phyloP scores from a whole-genome alignment of 2,113 vertebrate species.

The Callipepla squamata region DNA sequence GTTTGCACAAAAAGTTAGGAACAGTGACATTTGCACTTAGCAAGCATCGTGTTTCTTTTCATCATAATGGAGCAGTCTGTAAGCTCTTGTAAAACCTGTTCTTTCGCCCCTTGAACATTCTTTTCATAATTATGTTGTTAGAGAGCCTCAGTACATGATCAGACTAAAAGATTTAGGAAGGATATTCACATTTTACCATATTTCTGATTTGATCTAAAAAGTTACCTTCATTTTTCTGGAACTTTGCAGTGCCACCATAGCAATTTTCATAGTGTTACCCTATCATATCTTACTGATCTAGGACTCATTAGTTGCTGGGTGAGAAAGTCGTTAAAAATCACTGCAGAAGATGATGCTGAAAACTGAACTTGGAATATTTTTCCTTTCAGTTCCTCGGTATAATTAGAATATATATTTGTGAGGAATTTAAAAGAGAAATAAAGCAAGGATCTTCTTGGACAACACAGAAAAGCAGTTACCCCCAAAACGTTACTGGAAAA shows the following conservation, averaged over 20 bases:
- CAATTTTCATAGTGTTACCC: fast-evolving
- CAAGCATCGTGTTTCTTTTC: neutral
- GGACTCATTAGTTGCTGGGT: neutral
- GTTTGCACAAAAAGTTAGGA: neutral
- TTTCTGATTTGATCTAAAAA: neutral
- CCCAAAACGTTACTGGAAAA: neutral
- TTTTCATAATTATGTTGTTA: neutral
- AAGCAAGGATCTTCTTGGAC: neutral
- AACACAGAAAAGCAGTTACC: neutral
- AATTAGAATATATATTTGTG: neutral
- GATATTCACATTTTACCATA: neutral
- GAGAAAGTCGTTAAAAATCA: neutral
- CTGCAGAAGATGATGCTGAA: neutral
- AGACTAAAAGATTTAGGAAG: neutral
- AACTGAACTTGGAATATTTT: neutral
- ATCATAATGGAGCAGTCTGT: neutral
- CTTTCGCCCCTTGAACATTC: neutral
- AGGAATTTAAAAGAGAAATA: neutral
- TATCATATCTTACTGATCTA: neutral
- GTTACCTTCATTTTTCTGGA: neutral
- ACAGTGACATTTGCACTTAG: neutral
- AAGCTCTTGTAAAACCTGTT: neutral
- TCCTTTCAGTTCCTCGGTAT: neutral
- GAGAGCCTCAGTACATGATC: neutral
- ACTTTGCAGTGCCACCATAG: neutral